Percentiles rank a stretch among this genome's conserved stretches.
Evolutionary conservation across 2,797 vertebrate species (phyloP).

Genomic region (Fratercula arctica): DNA sequence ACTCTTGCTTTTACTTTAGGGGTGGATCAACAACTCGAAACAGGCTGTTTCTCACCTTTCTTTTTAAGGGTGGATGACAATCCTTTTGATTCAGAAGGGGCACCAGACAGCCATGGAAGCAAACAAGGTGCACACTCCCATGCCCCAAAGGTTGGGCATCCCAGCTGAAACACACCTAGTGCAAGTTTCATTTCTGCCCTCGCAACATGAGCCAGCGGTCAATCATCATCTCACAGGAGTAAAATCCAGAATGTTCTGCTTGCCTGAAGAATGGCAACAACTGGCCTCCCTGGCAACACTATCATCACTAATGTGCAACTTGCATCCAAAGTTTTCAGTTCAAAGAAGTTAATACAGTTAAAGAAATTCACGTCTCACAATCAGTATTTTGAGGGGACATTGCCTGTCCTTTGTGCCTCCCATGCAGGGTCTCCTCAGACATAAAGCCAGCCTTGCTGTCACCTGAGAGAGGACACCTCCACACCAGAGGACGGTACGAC

Average conservation of each 20-base stretch:
- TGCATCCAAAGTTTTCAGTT: neutral
- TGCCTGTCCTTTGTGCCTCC: neutral
- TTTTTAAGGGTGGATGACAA: neutral
- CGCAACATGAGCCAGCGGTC: fast-evolving
- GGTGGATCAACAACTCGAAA: neutral
- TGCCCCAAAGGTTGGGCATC: neutral
- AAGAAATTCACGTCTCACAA: neutral
- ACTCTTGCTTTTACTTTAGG: fast-evolving
- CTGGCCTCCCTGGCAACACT: neutral
- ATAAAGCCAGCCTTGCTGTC: neutral
- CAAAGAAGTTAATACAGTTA: neutral
- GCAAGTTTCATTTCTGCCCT: neutral
- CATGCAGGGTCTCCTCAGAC: neutral
- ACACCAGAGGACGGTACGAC: fast-evolving
- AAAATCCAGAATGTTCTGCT: fast-evolving
- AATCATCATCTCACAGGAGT: neutral
- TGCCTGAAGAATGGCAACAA: neutral
- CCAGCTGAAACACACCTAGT: neutral
- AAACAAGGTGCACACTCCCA: neutral
- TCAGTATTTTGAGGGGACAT: neutral
- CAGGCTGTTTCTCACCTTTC: neutral
- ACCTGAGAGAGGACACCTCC: neutral
- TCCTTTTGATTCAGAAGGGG: neutral
- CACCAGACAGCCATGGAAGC: neutral
- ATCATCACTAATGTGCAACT: neutral